Conservation (phyloP, 2,113 vertebrate genomes). For the Macroglossus sobrinus region DNA sequence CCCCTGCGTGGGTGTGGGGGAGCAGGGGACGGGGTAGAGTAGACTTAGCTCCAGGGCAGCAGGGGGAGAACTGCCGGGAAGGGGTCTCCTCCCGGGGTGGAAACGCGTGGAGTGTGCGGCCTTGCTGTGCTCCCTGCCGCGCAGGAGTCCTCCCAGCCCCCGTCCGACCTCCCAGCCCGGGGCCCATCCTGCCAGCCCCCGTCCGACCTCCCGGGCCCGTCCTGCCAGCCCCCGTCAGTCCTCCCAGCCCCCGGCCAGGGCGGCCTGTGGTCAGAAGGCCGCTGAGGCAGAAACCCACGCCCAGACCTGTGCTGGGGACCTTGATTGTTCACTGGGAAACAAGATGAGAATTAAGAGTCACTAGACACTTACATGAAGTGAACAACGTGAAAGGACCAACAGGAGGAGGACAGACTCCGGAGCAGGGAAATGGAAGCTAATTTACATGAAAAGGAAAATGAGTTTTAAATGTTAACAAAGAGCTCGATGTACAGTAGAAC, state of each 20-base stretch:
- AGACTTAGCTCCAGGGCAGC: rapidly evolving
- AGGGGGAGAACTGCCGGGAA: not conserved
- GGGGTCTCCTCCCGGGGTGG: not conserved
- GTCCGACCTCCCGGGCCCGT: not conserved
- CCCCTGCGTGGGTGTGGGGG: not conserved
- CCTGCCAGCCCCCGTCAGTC: too few relatives aligned
- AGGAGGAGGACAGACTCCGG: not conserved
- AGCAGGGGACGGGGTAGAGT: not conserved
- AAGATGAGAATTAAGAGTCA: not conserved
- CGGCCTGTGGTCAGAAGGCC: not conserved
- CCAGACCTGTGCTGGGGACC: not conserved
- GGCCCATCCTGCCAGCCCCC: too few relatives aligned
- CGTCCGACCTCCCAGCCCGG: too few relatives aligned
- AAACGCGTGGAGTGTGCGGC: rapidly evolving
- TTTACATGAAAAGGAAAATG: not conserved
- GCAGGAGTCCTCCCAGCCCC: too few relatives aligned
- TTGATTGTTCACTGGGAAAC: not conserved
- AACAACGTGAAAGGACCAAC: not conserved
- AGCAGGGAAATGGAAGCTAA: not conserved
- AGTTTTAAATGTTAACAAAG: not conserved
- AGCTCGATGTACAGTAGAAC: not conserved
- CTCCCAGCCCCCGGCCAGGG: not conserved
- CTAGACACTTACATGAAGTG: not conserved
- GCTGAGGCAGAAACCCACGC: not conserved
- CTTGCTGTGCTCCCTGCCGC: rapidly evolving